A percentile compares a stretch with the other conserved stretches of the same genome.
Conservation (phyloP, 35 echinoderm and acorn worm genomes). For the Ptychodera flava region DNA sequence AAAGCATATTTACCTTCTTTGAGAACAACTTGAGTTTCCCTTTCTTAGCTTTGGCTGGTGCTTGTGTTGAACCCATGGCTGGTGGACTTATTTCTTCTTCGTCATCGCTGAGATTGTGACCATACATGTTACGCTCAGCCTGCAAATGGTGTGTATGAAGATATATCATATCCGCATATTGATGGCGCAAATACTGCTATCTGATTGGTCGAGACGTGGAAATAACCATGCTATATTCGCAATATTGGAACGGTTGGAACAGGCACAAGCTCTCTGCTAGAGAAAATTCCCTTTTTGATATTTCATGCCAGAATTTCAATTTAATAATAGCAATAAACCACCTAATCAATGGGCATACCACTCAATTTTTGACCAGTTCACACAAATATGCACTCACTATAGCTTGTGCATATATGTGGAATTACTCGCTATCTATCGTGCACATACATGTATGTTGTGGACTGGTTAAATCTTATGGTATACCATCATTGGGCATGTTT, state of each 20-base stretch:
- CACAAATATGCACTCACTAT: too few relatives aligned
- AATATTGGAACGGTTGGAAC: background rate
- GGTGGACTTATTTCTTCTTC: constrained; percentile 14
- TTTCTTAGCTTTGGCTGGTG: background rate
- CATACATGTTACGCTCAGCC: constrained; percentile 16
- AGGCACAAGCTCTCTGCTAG: background rate
- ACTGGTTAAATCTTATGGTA: too few relatives aligned
- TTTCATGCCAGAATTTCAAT: background rate
- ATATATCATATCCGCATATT: background rate
- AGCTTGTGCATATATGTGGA: too few relatives aligned
- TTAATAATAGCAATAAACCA: too few relatives aligned
- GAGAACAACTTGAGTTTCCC: constrained; percentile 7
- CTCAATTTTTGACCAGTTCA: too few relatives aligned
- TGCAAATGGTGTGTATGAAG: background rate
- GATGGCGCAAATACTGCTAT: background rate
- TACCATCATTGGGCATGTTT: too few relatives aligned
- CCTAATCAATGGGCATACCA: too few relatives aligned
- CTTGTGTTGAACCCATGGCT: background rate
- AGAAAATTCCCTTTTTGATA: background rate
- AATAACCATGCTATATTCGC: too few relatives aligned
- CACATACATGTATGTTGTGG: too few relatives aligned
- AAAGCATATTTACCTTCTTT: constrained; percentile 12
- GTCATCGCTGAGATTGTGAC: constrained; percentile 9
- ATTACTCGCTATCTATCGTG: too few relatives aligned
- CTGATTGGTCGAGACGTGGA: too few relatives aligned